These are phyloP conservation scores for Dasysyrphus albostriatus DNA, from an alignment of 2,888 invertebrate species.

Conservation along the genomic window DNA sequence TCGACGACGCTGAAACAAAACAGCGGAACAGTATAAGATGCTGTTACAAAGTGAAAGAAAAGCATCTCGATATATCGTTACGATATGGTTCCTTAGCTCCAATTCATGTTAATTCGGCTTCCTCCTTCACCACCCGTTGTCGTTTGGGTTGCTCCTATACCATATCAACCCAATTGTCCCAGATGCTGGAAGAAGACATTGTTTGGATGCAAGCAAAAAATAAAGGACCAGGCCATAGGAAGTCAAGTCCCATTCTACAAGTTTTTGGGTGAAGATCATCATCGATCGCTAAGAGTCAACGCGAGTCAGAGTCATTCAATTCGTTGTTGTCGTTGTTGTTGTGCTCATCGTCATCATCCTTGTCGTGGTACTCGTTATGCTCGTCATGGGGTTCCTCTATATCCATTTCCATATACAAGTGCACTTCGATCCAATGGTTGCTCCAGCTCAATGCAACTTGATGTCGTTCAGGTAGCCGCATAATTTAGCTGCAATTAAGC, in stretches of 20 bases:
- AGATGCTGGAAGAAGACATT: constrained; percentile 28
- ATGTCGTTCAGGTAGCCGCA: constrained; percentile 75
- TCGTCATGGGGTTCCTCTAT: constrained; percentile 50
- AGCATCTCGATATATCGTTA: constrained; percentile 56
- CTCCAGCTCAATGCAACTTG: constrained; percentile 24
- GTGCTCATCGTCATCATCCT: constrained; percentile 25
- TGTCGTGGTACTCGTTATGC: constrained; percentile 57
- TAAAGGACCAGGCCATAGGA: constrained; percentile 32
- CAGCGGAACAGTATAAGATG: constrained; percentile 21
- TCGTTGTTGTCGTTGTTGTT: constrained; percentile 22
- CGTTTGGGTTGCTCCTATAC: neutral
- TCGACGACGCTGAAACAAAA: neutral
- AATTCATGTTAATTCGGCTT: constrained; percentile 68
- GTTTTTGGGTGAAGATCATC: constrained; percentile 66
- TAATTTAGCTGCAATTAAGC: constrained; percentile 76
- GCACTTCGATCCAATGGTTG: constrained; percentile 28
- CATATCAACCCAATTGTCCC: constrained; percentile 49
- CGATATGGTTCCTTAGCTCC: constrained; percentile 65
- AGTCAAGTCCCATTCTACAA: constrained; percentile 49
- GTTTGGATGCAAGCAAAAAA: neutral
- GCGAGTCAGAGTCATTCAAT: neutral
- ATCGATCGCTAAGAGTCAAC: constrained; percentile 60
- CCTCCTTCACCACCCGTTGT: constrained; percentile 16
- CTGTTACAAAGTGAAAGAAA: constrained; percentile 36
- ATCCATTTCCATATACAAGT: constrained; percentile 72